A percentile compares a stretch with the other conserved stretches of the same genome.
These are phyloP conservation scores for Pangasius mekongensis DNA, from an alignment of 2,797 vertebrate species.

Conservation along the genomic window DNA sequence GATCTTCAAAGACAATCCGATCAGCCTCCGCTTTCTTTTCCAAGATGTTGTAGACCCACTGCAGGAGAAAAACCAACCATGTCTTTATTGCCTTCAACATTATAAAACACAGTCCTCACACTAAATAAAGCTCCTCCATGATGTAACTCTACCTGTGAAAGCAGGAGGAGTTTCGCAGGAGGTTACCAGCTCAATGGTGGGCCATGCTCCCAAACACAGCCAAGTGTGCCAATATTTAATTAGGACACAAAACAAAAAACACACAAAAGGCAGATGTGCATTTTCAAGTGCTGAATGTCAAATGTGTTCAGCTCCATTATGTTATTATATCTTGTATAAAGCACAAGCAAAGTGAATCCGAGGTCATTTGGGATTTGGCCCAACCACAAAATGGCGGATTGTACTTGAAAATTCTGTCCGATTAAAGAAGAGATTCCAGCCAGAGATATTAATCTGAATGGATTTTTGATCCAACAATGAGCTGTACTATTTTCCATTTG, in stretches of 20 bases:
- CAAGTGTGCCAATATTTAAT: neutral
- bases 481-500: no score
- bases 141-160: neutral
- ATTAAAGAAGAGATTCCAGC: no score
- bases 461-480: no score
- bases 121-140: neutral
- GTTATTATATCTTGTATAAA: no score
- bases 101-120: no score
- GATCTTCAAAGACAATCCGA: conserved; percentile 87
- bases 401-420: no score
- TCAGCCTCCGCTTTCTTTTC: conserved; percentile 94
- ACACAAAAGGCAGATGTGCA: neutral
- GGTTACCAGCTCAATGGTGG: neutral
- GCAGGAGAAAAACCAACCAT: conserved; percentile 17
- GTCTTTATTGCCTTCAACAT: neutral
- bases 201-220: neutral
- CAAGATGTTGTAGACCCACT: conserved; percentile 98
- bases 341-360: no score
- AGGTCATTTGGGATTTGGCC: no score
- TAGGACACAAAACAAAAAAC: no score
- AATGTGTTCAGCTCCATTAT: no score
- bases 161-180: neutral
- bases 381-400: no score
- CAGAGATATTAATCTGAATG: no score
- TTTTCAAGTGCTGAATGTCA: neutral